These are phyloP conservation scores for Mongoloraphidia duomilia DNA, from an alignment of 2,888 invertebrate genomes.

Conservation along the genomic window DNA sequence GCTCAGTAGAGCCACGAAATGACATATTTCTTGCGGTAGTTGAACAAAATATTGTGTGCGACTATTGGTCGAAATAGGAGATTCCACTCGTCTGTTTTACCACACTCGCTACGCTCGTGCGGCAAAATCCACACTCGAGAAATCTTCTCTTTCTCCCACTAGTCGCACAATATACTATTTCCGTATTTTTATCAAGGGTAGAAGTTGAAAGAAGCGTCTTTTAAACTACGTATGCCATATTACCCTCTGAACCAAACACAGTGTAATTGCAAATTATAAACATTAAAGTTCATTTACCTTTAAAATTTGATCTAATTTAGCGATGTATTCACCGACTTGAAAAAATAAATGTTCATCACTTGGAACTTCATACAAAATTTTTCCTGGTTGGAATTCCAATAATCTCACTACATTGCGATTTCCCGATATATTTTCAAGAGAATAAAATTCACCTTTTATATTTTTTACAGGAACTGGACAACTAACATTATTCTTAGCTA, in stretches of 20 bases:
- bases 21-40: too few relatives aligned
- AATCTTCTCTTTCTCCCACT: too few relatives aligned
- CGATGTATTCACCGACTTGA: constrained; percentile 59
- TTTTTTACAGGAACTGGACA: constrained; percentile 61
- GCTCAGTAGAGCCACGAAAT: too few relatives aligned
- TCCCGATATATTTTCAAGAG: constrained; percentile 35
- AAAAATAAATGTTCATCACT: constrained; percentile 45
- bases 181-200: too few relatives aligned
- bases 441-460: constrained; percentile 46
- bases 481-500: constrained; percentile 42
- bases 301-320: constrained; percentile 50
- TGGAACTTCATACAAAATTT: constrained; percentile 46
- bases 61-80: too few relatives aligned
- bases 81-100: too few relatives aligned
- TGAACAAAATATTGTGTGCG: too few relatives aligned
- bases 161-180: too few relatives aligned
- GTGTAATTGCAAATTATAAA: background rate
- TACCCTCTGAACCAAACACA: background rate
- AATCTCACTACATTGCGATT: constrained; percentile 54
- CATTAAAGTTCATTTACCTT: constrained; percentile 34
- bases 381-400: constrained; percentile 61
- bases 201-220: too few relatives aligned
- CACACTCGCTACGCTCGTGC: too few relatives aligned
- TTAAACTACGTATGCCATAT: background rate
- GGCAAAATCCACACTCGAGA: too few relatives aligned